Evolutionary conservation across 1,140 invertebrate genomes (phyloP), one percentile per base, ranked within the genome.

Genomic region (Trachymyrmex septentrionalis): DNA sequence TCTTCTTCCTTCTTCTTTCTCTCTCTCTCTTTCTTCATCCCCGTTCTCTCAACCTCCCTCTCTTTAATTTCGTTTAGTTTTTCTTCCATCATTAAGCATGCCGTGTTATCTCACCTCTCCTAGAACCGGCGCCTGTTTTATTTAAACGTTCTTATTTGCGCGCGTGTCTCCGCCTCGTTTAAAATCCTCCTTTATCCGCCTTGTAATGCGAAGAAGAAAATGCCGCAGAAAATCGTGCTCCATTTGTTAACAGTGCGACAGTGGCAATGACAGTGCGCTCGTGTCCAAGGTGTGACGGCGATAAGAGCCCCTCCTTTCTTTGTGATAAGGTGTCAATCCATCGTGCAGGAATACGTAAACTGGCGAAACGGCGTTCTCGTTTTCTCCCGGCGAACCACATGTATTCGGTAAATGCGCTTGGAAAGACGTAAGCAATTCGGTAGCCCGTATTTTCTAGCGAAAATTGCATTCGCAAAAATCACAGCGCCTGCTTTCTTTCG

Each of bases 11-110:
- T 82, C 38, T 64, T 78, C 75, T 38, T 16, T 86, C 67, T 67
- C 55, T 87, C 76, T 85, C 87, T 76, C 61, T 81, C 69, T 19
- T 7, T 84, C 53, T 72, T 71, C 69, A 71, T 78, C 59, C 76
- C 48, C 76, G 64, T 87, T 72, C 9, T 38, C 53, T 75, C 69
- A 78, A 80, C 48, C 66, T 67, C 14, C 63, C 10, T 19, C 21
- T 19, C 24, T 16, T 16, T 48, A 71, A 73, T 7, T 73, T 59
- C 14, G 30, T 82, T 72, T 10, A 63, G 5, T 73, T 82, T 73
- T 59, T 73, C 67, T 30, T 73, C 1, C 19, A 34, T 72, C 24
- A 19, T 82, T 72, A 82, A 82, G 5, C 38, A n/a, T 30, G 38
- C 19, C 53, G 16, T 48, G 66, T 71, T 82, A 48, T 82, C 38